Evolutionary conservation across 2,888 invertebrate genomes (phyloP).

Genomic region (Drosophila flavopinicola): DNA sequence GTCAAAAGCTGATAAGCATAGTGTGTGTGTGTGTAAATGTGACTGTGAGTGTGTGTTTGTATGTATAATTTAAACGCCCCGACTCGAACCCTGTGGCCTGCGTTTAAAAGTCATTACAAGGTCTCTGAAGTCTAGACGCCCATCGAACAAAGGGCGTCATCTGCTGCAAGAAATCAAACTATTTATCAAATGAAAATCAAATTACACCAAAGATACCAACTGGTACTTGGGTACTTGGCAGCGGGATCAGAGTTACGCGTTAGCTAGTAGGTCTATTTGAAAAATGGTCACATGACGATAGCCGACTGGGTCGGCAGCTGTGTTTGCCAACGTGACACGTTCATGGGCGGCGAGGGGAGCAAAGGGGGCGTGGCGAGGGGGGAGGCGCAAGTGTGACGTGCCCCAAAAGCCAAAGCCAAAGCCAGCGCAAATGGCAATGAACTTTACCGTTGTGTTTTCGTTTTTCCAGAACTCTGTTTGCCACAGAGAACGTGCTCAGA

Average conservation of each 20-base stretch:
- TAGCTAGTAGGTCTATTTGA: constrained; percentile 41
- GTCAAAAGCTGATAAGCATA: constrained; percentile 75
- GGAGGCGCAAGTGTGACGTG: constrained; percentile 43
- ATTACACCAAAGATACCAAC: constrained; percentile 36
- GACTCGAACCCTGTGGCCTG: constrained; percentile 53
- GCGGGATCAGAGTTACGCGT: constrained; percentile 24
- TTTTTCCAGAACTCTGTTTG: constrained; percentile 44
- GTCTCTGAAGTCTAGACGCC: constrained; percentile 49
- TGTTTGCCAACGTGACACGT: constrained; percentile 67
- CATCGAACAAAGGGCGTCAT: constrained; percentile 21
- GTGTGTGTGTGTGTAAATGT: neutral
- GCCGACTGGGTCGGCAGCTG: constrained; percentile 65
- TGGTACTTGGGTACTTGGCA: constrained; percentile 12
- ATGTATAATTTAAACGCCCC: constrained; percentile 54
- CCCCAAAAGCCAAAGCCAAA: constrained; percentile 55
- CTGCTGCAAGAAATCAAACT: constrained; percentile 46
- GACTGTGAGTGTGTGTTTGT: neutral
- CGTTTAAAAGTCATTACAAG: constrained; percentile 50
- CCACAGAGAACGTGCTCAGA: constrained; percentile 49
- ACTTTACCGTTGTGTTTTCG: constrained; percentile 73
- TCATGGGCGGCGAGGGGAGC: constrained; percentile 2
- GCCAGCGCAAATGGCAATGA: constrained; percentile 79
- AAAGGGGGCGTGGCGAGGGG: neutral
- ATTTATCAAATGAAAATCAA: constrained; percentile 60
- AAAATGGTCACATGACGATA: constrained; percentile 71